These are phyloP conservation scores for Drosophila bunnanda DNA, from an alignment of 2,888 invertebrate genomes.

Conservation along the genomic window DNA sequence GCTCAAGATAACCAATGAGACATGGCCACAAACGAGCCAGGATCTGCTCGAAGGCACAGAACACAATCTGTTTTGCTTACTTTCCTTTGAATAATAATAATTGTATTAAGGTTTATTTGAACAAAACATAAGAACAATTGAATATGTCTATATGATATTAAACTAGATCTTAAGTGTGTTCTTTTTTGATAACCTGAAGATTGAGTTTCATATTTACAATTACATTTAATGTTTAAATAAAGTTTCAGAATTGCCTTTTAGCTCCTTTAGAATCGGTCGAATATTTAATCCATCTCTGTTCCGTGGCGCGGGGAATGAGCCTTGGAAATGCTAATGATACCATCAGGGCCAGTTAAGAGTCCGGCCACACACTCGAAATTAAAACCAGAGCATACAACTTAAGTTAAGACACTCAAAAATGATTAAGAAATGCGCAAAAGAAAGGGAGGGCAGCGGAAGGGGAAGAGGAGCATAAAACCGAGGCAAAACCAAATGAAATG, in stretches of 20 bases:
- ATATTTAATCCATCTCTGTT: conserved; percentile 12
- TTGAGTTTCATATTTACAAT: neutral
- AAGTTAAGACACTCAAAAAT: conserved; percentile 79
- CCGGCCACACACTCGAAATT: conserved; percentile 53
- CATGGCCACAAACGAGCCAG: conserved; percentile 16
- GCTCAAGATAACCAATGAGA: conserved; percentile 42
- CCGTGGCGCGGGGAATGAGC: conserved; percentile 4
- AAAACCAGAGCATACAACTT: conserved; percentile 64
- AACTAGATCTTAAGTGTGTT: too few species aligned
- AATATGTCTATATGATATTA: too few species aligned
- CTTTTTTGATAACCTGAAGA: neutral
- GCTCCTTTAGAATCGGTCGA: neutral
- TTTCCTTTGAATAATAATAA: neutral
- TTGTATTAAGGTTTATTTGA: too few species aligned
- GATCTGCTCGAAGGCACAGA: neutral
- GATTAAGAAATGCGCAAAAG: conserved; percentile 70
- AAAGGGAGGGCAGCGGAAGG: conserved; percentile 14
- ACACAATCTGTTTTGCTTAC: neutral
- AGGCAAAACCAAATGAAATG: conserved; percentile 51
- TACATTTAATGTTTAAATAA: neutral
- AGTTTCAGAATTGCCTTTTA: neutral
- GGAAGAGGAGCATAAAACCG: conserved; percentile 43
- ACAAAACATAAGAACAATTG: too few species aligned
- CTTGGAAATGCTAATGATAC: conserved; percentile 65
- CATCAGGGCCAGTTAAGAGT: conserved; percentile 63